phyloP scores from a whole-genome alignment of 2,888 invertebrate species.

The Lepidocyrtinus sp. region DNA sequence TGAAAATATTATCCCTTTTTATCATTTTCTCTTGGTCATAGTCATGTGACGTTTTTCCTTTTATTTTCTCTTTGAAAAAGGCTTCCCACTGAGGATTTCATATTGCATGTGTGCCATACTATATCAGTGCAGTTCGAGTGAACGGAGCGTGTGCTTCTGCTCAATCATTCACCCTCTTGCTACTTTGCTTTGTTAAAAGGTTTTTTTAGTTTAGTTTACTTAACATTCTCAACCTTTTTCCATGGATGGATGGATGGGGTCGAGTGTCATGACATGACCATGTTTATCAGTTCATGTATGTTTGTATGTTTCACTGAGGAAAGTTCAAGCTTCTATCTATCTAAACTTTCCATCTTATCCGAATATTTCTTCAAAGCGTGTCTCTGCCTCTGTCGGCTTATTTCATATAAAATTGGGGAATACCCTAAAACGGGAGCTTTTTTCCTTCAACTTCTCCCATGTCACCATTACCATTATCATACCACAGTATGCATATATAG shows the following conservation, averaged over 20 bases:
- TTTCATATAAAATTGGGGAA: too few relatives aligned
- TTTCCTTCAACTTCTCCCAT: too few relatives aligned
- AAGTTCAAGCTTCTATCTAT: too few relatives aligned
- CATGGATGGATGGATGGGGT: not conserved
- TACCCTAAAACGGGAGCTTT: too few relatives aligned
- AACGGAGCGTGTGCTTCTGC: slow-evolving; percentile 46
- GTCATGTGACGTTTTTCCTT: slow-evolving; percentile 36
- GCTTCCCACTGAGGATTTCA: not conserved
- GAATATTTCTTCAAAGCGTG: too few relatives aligned
- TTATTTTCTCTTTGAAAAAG: not conserved
- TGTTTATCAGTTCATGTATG: too few relatives aligned
- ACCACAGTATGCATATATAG: too few relatives aligned
- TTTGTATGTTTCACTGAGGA: too few relatives aligned
- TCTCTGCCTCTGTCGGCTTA: too few relatives aligned
- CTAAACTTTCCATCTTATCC: too few relatives aligned
- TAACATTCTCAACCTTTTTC: slow-evolving; percentile 33
- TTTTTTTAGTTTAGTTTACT: slow-evolving; percentile 33
- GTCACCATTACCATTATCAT: too few relatives aligned
- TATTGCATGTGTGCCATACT: not conserved
- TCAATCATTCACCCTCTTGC: not conserved
- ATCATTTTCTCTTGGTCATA: slow-evolving; percentile 31
- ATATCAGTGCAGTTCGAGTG: slow-evolving; percentile 27
- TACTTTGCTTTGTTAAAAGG: slow-evolving; percentile 20
- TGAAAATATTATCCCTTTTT: slow-evolving; percentile 39
- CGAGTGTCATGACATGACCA: not conserved